phyloP scores from a whole-genome alignment of 2,888 invertebrate genomes.

The Marronus borbonicus region DNA sequence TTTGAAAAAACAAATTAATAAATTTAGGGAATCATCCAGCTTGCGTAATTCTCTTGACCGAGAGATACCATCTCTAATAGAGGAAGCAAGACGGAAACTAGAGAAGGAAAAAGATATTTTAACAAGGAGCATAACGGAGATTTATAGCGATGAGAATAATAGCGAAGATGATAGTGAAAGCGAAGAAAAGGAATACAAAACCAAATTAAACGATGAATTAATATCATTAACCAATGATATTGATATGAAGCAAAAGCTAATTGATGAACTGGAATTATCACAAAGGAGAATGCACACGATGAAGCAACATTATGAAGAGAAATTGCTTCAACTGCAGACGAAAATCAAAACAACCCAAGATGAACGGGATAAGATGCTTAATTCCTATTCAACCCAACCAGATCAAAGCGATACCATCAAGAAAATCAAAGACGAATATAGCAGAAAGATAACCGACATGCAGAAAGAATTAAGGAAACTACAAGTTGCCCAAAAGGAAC shows the following conservation, averaged over 20 bases:
- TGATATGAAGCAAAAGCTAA: conserved; percentile 93
- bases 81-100: conserved; percentile 86
- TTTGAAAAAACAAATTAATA: conserved; percentile 73
- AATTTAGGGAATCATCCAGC: conserved; percentile 58
- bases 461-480: conserved; percentile 88
- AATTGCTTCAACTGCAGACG: conserved; percentile 86
- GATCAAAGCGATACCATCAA: conserved; percentile 81
- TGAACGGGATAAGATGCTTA: conserved; percentile 91
- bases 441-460: conserved; percentile 87
- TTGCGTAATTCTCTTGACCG: conserved; percentile 58
- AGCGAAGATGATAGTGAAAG: conserved; percentile 76
- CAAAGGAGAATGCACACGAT: conserved; percentile 89
- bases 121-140: conserved; percentile 69
- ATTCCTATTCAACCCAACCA: conserved; percentile 67
- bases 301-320: conserved; percentile 93
- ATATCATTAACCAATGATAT: conserved; percentile 94
- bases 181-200: conserved; percentile 72
- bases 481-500: conserved; percentile 91
- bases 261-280: conserved; percentile 93
- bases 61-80: conserved; percentile 75
- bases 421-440: conserved; percentile 91
- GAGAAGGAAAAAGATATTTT: conserved; percentile 76
- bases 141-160: conserved; percentile 71
- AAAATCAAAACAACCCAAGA: conserved; percentile 91
- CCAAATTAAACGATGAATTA: conserved; percentile 84